These are phyloP conservation scores for Takifugu rubripes DNA, from an alignment of 2,797 vertebrate genomes.

Conservation along the genomic window DNA sequence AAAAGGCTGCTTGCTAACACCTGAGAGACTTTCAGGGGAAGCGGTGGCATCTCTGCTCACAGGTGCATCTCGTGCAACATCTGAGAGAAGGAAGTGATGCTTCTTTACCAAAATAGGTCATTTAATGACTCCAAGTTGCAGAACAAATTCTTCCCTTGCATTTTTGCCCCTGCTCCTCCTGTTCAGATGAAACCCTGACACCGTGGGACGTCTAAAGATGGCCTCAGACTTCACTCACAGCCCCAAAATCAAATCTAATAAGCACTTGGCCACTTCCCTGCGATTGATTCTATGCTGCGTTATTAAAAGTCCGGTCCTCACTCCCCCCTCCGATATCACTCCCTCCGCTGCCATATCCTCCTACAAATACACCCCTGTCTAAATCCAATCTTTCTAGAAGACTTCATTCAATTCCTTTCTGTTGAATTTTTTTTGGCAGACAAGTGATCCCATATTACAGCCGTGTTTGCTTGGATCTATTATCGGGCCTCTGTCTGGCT, in stretches of 20 bases:
- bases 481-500: conserved; percentile 26
- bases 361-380: conserved; percentile 33
- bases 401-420: conserved; percentile 30
- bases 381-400: conserved; percentile 17
- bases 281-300: conserved; percentile 15
- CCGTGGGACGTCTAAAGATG: conserved; percentile 3
- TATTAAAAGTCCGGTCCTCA: conserved; percentile 45
- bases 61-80: too few relatives aligned
- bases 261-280: conserved; percentile 3
- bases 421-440: conserved; percentile 30
- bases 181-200: background rate
- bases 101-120: too few relatives aligned
- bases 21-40: too few relatives aligned
- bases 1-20: background rate
- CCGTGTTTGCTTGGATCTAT: conserved; percentile 36
- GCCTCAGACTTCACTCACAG: conserved; percentile 9
- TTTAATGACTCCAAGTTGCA: too few relatives aligned
- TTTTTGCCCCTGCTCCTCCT: too few relatives aligned
- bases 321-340: conserved; percentile 32
- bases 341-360: conserved; percentile 21
- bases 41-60: too few relatives aligned
- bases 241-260: conserved; percentile 30
- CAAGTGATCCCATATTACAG: conserved; percentile 27
- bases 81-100: too few relatives aligned
- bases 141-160: too few relatives aligned